Evolutionary conservation across 2,113 vertebrate genomes (phyloP).

Genomic region (Jacana jacana): DNA sequence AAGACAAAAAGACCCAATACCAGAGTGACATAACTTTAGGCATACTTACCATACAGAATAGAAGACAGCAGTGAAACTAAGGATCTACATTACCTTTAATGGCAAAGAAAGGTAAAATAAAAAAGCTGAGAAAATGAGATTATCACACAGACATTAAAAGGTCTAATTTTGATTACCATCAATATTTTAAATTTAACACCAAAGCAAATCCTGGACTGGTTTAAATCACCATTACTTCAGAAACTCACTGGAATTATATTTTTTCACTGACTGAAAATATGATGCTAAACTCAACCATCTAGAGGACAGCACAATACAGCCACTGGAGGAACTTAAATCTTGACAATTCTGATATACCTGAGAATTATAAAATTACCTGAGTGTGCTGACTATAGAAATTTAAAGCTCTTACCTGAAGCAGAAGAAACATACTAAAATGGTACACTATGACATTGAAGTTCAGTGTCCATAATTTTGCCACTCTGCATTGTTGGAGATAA

Average conservation of each 20-base stretch:
- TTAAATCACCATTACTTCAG: background rate
- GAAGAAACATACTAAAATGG: background rate
- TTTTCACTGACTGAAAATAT: background rate
- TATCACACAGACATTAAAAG: background rate
- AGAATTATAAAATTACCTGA: background rate
- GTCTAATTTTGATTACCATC: background rate
- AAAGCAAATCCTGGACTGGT: background rate
- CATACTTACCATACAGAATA: background rate
- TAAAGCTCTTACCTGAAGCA: background rate
- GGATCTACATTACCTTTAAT: background rate
- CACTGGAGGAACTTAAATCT: background rate
- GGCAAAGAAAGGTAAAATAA: background rate
- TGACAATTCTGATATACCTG: background rate
- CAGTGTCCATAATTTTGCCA: background rate
- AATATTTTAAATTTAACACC: background rate
- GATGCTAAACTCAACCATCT: background rate
- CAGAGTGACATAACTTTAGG: background rate
- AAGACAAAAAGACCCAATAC: background rate
- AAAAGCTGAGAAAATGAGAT: background rate
- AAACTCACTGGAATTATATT: background rate
- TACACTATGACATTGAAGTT: background rate
- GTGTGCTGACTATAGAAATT: background rate
- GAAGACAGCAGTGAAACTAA: background rate
- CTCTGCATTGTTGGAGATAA: background rate
- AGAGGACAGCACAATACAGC: background rate